Percentiles rank a stretch among this genome's conserved stretches.
Conservation (phyloP, 92 coral and sea anemone species). For the Palythoa grandiflora region DNA sequence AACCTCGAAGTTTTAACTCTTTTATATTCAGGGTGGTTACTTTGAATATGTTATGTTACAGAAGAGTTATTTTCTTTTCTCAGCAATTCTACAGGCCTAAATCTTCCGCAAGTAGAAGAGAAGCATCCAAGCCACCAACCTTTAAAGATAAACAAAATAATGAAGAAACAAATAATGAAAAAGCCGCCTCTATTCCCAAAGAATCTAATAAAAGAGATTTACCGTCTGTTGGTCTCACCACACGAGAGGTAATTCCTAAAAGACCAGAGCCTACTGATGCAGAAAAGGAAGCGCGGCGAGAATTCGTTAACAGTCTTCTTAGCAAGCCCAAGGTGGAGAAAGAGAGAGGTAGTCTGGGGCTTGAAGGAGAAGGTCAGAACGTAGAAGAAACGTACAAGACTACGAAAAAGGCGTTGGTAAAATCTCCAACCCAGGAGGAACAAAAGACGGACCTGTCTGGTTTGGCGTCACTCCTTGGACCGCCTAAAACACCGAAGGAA, state of each 20-base stretch:
- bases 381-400: slow-evolving; percentile 49
- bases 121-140: slow-evolving; percentile 8
- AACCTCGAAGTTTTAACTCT: no score
- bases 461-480: slow-evolving; percentile 68
- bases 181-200: background rate
- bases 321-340: slow-evolving; percentile 60
- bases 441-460: slow-evolving; percentile 82
- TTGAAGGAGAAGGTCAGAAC: slow-evolving; percentile 83
- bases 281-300: slow-evolving; percentile 77
- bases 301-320: slow-evolving; percentile 75
- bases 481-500: slow-evolving; percentile 67
- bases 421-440: slow-evolving; percentile 51
- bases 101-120: slow-evolving; percentile 19
- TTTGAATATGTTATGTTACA: background rate
- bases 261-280: slow-evolving; percentile 54
- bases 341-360: slow-evolving; percentile 67
- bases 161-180: background rate
- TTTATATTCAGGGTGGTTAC: no score
- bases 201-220: background rate
- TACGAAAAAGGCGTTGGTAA: slow-evolving; percentile 52
- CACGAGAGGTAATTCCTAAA: slow-evolving; percentile 22
- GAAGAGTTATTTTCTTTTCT: background rate
- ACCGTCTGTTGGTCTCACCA: slow-evolving; percentile 38
- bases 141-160: slow-evolving; percentile 29
- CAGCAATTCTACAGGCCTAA: slow-evolving; percentile 32